Conservation (phyloP, 2,113 vertebrate genomes). For the Tamias sibiricus region DNA sequence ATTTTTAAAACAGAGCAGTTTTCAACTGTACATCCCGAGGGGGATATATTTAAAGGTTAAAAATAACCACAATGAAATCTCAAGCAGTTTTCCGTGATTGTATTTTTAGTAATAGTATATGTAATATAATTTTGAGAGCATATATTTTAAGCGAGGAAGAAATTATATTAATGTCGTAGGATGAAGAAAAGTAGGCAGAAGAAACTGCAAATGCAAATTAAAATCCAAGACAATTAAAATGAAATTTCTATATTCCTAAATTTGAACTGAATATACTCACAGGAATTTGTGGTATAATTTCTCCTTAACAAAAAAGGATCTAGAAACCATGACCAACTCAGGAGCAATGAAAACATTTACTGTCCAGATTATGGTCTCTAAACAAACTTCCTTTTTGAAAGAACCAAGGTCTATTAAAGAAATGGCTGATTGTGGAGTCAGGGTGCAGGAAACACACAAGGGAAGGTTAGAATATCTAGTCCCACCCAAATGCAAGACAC, state of each 20-base stretch:
- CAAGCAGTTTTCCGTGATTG: slow-evolving; percentile 22
- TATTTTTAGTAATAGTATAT: slow-evolving; percentile 43
- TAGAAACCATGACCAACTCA: neutral
- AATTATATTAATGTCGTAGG: slow-evolving; percentile 35
- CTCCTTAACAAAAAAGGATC: slow-evolving; percentile 18
- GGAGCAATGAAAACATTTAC: neutral
- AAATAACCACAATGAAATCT: slow-evolving; percentile 49
- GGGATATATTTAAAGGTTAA: slow-evolving; percentile 13
- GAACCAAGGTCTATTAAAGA: neutral
- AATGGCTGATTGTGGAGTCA: neutral
- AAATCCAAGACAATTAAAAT: slow-evolving; percentile 13
- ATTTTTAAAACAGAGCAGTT: slow-evolving; percentile 47
- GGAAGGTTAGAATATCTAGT: neutral
- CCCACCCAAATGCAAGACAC: neutral
- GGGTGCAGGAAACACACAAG: neutral
- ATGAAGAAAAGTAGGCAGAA: slow-evolving; percentile 6
- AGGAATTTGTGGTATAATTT: slow-evolving; percentile 17
- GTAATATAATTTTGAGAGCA: slow-evolving; percentile 26
- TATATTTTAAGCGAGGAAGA: slow-evolving; percentile 40
- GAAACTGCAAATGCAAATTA: slow-evolving; percentile 56
- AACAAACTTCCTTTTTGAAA: slow-evolving; percentile 35
- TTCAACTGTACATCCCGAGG: neutral
- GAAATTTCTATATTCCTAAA: neutral
- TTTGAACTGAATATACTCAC: slow-evolving; percentile 43
- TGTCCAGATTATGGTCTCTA: neutral